phyloP scores from a whole-genome alignment of 2,113 vertebrate species.

The Equus quagga region DNA sequence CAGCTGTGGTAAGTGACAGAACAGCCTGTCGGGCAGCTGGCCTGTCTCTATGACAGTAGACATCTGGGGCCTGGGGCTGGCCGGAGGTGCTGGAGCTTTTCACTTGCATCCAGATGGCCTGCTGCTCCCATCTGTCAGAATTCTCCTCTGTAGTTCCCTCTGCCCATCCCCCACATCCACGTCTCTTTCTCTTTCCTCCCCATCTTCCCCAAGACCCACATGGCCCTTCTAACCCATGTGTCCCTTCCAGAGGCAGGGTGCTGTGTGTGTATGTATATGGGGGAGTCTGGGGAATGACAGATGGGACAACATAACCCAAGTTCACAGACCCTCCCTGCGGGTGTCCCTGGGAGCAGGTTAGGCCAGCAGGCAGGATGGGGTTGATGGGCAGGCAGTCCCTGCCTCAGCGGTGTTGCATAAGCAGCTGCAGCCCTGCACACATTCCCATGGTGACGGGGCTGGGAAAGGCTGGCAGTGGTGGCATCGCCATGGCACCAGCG shows the following conservation, averaged over 20 bases:
- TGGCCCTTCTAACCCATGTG: not conserved
- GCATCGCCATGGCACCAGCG: constrained; percentile 55
- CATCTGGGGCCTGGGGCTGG: not conserved
- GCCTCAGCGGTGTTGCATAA: constrained; percentile 21
- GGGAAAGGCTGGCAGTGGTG: constrained; percentile 52
- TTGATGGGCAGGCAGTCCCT: not conserved
- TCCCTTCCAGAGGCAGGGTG: not conserved
- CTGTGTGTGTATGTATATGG: not conserved
- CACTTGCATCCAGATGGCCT: not conserved
- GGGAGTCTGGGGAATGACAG: not conserved
- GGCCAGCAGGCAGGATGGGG: not conserved
- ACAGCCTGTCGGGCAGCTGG: not conserved
- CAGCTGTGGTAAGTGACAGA: not conserved
- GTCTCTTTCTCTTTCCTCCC: not conserved
- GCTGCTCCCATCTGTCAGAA: not conserved
- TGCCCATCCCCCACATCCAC: not conserved
- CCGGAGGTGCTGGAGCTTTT: not conserved
- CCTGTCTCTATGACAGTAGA: not conserved
- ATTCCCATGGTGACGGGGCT: constrained; percentile 74
- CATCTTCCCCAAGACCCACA: not conserved
- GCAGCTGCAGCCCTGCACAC: not conserved
- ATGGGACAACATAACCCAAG: not conserved
- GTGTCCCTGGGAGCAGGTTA: not conserved
- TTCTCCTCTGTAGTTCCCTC: not conserved
- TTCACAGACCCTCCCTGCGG: not conserved